A percentile compares a stretch with the other conserved stretches of the same genome.
Evolutionary conservation across 1,140 invertebrate genomes (phyloP).

Genomic region (Monomorium pharaonis): DNA sequence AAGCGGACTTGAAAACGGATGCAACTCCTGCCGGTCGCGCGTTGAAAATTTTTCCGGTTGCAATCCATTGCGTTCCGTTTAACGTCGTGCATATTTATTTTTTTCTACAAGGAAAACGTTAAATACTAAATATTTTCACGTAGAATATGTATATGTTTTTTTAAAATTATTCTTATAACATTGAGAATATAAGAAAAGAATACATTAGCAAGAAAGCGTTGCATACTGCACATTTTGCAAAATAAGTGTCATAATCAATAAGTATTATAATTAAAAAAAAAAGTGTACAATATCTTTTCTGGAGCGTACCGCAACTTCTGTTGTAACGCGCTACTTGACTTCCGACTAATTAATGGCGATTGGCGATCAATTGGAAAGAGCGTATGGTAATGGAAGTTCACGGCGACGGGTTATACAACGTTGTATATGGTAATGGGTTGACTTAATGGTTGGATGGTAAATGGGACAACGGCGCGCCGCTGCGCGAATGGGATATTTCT

Average conservation of each 20-base stretch:
- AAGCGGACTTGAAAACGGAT: neutral
- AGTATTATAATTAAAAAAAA: neutral
- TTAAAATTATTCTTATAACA: neutral
- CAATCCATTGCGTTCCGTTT: neutral
- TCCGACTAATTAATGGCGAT: conserved; percentile 31
- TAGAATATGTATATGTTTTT: neutral
- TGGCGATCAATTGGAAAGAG: conserved; percentile 53
- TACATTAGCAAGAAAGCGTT: neutral
- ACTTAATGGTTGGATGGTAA: conserved; percentile 57
- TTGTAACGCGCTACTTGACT: neutral
- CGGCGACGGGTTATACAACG: conserved; percentile 38
- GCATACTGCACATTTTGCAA: neutral
- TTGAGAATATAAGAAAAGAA: neutral
- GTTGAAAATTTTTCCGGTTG: neutral
- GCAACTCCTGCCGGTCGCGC: conserved; percentile 9
- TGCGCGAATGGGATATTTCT: conserved; percentile 54
- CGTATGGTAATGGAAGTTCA: conserved; percentile 50
- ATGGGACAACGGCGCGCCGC: conserved; percentile 37
- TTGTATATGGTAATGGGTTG: conserved; percentile 57
- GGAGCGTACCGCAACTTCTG: neutral
- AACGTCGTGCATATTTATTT: conserved; percentile 4
- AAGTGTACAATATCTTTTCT: neutral
- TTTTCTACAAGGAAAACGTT: neutral
- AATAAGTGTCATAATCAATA: neutral
- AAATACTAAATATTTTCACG: neutral